These are phyloP conservation scores for Pseudopipra pipra DNA, from an alignment of 2,113 vertebrate genomes.

Conservation along the genomic window DNA sequence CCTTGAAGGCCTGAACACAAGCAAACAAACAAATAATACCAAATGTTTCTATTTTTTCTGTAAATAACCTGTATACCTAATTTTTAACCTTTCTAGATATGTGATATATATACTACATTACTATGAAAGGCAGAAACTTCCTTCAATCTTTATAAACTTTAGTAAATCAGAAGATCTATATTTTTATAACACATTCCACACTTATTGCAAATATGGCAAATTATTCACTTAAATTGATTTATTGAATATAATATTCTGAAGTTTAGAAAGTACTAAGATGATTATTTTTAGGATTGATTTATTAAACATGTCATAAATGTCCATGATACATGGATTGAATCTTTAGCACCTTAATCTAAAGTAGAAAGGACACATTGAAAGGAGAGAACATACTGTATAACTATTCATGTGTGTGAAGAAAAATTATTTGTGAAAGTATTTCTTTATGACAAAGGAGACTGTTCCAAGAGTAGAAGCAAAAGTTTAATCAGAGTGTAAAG, in stretches of 20 bases:
- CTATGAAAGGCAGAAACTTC: neutral
- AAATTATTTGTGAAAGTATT: neutral
- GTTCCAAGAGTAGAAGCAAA: neutral
- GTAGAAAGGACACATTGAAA: neutral
- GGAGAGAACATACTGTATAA: neutral
- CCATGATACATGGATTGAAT: neutral
- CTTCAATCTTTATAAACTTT: neutral
- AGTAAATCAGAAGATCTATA: neutral
- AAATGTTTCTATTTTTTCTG: neutral
- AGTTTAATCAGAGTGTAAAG: neutral
- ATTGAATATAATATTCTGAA: neutral
- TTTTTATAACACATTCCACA: neutral
- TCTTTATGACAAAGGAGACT: neutral
- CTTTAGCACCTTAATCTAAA: neutral
- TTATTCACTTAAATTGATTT: neutral
- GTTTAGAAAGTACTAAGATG: neutral
- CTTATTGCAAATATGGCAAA: neutral
- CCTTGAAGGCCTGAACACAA: neutral
- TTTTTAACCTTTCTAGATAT: neutral
- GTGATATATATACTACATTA: neutral
- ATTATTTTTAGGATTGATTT: neutral
- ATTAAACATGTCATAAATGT: neutral
- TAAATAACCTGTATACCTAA: neutral
- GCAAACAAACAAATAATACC: neutral
- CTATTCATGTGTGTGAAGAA: neutral